These are phyloP conservation scores for Eurypyga helias DNA, from an alignment of 2,113 vertebrate species.

Conservation along the genomic window DNA sequence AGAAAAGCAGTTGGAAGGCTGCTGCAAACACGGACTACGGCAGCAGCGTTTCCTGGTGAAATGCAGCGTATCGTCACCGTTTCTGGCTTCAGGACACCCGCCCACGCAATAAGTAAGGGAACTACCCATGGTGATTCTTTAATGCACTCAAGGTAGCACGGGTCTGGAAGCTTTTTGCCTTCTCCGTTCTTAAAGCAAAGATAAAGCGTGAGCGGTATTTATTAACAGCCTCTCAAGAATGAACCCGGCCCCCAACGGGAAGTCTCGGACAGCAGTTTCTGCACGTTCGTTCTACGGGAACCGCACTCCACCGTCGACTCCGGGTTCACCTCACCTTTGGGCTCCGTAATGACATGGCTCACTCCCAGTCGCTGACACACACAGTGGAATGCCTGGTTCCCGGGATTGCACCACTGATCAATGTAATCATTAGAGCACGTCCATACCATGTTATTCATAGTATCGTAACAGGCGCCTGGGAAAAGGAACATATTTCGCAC, in stretches of 20 bases:
- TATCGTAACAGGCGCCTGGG: slow-evolving; percentile 95
- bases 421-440: slow-evolving; percentile 98
- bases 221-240: not conserved
- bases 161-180: not conserved
- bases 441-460: slow-evolving; percentile 97
- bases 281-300: not conserved
- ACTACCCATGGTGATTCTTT: not conserved
- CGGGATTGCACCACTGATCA: slow-evolving; percentile 98
- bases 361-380: slow-evolving; percentile 96
- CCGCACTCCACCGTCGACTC: not conserved
- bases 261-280: not conserved
- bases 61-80: not conserved
- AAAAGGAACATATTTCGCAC: not conserved
- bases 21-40: not conserved
- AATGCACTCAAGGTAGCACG: not conserved
- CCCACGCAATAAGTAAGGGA: not conserved
- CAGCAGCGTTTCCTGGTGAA: not conserved
- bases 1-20: not conserved
- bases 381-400: slow-evolving; percentile 98
- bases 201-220: not conserved
- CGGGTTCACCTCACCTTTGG: slow-evolving; percentile 84
- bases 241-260: not conserved
- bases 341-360: slow-evolving; percentile 91
- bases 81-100: not conserved
- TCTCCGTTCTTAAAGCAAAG: not conserved